phyloP scores from a whole-genome alignment of 2,113 vertebrate genomes.

The Crotalus horridus region DNA sequence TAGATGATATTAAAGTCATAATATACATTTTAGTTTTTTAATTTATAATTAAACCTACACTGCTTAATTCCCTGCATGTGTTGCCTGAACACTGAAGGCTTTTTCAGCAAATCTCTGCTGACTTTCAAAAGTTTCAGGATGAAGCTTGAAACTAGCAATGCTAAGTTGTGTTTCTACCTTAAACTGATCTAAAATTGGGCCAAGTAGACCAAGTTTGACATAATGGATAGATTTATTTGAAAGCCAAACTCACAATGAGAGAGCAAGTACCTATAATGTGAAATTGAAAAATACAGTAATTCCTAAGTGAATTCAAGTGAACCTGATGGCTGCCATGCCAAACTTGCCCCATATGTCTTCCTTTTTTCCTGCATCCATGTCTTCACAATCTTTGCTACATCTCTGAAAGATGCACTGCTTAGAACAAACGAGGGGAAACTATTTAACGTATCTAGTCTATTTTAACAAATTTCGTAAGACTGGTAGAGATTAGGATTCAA shows the following conservation, averaged over 20 bases:
- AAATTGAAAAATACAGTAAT: not conserved
- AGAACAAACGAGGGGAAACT: not conserved
- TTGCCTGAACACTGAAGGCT: not conserved
- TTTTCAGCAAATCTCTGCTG: not conserved
- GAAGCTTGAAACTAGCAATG: constrained; percentile 10
- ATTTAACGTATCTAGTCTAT: not conserved
- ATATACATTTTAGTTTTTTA: not conserved
- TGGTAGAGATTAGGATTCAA: not conserved
- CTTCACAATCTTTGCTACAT: not conserved
- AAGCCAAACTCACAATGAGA: constrained; percentile 6
- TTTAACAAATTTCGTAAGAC: not conserved
- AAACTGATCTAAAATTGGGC: constrained; percentile 8
- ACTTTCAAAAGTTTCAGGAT: constrained; percentile 5
- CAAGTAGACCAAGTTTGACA: not conserved
- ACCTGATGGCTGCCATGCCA: not conserved
- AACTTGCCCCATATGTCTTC: not conserved
- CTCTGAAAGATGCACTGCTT: not conserved
- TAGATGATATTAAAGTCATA: not conserved
- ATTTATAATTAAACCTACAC: not conserved
- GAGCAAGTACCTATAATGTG: rapidly evolving
- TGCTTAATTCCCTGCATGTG: not conserved
- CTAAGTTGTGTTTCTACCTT: constrained; percentile 5
- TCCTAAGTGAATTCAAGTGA: not conserved
- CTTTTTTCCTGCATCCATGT: not conserved
- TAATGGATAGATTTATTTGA: not conserved